A percentile compares a stretch with the other conserved stretches of the same genome.
Evolutionary conservation across 2,797 vertebrate species (phyloP).

Genomic region (Cyclura pinguis): DNA sequence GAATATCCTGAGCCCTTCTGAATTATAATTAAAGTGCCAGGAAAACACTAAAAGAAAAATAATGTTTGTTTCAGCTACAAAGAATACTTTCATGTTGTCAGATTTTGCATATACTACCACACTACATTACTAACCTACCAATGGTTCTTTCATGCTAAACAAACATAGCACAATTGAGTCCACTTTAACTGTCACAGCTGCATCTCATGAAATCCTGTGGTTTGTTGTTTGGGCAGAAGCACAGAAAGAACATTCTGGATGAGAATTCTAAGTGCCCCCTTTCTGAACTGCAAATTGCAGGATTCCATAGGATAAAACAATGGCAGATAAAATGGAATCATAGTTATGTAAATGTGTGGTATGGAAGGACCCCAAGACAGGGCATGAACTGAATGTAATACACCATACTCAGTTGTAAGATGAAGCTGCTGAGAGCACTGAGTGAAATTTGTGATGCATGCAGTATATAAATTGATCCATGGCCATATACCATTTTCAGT

Average conservation of each 20-base stretch:
- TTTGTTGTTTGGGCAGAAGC: no score
- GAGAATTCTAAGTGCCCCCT: no score
- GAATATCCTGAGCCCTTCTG: constrained; percentile 52
- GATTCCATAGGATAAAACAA: no score
- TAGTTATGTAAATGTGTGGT: no score
- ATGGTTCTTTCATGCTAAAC: neutral
- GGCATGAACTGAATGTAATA: neutral
- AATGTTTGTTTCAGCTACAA: constrained; percentile 39
- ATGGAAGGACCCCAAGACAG: neutral
- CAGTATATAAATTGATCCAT: neutral
- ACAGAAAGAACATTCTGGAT: no score
- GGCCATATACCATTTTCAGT: neutral
- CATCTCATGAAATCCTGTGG: no score
- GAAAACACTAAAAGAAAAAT: constrained; percentile 46
- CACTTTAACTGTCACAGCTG: no score
- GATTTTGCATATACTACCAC: neutral
- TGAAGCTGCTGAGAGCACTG: neutral
- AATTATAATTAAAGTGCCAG: constrained; percentile 48
- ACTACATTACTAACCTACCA: neutral
- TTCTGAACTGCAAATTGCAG: no score
- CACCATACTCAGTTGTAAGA: neutral
- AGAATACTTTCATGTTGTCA: constrained; percentile 8
- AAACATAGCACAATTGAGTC: no score
- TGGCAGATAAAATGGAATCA: no score
- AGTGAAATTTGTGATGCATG: neutral